phyloP scores from a whole-genome alignment of 2,113 vertebrate species.

The rabbit (Oryctolagus cuniculus) region mOryCun1.1 NC_091440.1:7248501-7249000 shows the following conservation, averaged over 20 bases:
- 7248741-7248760: background rate
- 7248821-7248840: background rate
- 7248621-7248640: background rate
- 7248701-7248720: background rate
- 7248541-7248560: background rate
- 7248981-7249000: background rate
- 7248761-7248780: fast-evolving
- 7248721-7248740: background rate
- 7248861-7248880: constrained; percentile 47
- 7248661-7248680: background rate
- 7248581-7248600: background rate
- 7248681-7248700: background rate
- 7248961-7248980: background rate
- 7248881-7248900: constrained; percentile 52
- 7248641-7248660: background rate
- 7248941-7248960: background rate
- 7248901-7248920: background rate
- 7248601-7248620: background rate
- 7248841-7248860: constrained; percentile 22
- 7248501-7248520: background rate
- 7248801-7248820: background rate
- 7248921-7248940: constrained; percentile 52
- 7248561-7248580: background rate
- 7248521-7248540: background rate
- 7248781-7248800: background rate